Evolutionary conservation across 2,113 vertebrate species (phyloP).

Genomic region (Poecilia latipinna): DNA sequence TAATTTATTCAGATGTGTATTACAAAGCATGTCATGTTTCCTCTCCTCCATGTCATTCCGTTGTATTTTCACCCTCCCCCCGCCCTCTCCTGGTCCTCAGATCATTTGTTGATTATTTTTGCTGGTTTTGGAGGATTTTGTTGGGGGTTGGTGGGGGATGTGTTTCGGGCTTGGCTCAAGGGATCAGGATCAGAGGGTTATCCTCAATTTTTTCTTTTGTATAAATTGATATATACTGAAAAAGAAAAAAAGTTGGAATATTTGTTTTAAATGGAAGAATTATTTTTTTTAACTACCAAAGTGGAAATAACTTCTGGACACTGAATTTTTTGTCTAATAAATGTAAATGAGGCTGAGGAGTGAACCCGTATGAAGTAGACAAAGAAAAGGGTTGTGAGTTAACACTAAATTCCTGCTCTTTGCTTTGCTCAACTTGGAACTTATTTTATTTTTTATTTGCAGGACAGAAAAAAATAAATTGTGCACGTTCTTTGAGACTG

Average conservation of each 20-base stretch:
- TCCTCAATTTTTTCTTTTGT: constrained; percentile 71
- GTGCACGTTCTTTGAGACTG: constrained; percentile 85
- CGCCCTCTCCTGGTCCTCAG: constrained; percentile 46
- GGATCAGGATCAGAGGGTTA: constrained; percentile 67
- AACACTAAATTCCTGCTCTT: constrained; percentile 83
- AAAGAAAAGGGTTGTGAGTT: constrained; percentile 72
- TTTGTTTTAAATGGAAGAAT: constrained; percentile 84
- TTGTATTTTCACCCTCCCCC: constrained; percentile 2
- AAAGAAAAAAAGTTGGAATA: constrained; percentile 75
- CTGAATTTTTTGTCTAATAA: constrained; percentile 57
- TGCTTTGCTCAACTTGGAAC: constrained; percentile 80
- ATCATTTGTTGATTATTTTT: constrained; percentile 68
- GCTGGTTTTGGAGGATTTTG: constrained; percentile 63
- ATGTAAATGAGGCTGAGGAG: constrained; percentile 66
- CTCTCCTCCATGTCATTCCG: constrained; percentile 72
- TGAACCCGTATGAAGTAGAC: constrained; percentile 71
- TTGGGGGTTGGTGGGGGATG: constrained; percentile 8
- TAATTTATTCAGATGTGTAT: constrained; percentile 57
- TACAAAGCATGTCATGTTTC: constrained; percentile 46
- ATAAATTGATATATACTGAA: constrained; percentile 79
- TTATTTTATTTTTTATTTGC: constrained; percentile 80
- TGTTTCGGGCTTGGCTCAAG: constrained; percentile 44
- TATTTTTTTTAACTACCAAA: constrained; percentile 81
- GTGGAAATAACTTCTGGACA: constrained; percentile 67
- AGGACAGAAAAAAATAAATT: constrained; percentile 69